Evolutionary conservation across 2,113 vertebrate species (phyloP).

Genomic region (Petromus typicus): DNA sequence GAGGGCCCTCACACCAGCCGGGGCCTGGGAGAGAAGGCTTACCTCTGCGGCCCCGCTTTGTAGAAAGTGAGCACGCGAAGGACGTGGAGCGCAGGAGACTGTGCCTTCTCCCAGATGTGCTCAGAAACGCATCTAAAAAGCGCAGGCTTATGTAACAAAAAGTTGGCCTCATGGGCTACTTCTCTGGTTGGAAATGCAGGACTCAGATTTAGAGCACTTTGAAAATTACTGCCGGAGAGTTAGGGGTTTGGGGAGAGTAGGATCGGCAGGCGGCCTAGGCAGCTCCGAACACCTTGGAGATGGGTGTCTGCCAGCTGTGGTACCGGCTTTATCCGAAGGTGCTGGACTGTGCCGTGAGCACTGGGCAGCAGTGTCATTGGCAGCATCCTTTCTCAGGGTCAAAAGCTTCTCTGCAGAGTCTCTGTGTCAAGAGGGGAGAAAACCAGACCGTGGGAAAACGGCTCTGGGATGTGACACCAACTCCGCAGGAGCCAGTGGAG

Average conservation of each 20-base stretch:
- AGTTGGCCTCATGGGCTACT: neutral
- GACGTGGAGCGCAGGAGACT: no score
- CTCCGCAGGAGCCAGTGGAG: neutral
- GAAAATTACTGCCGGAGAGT: neutral
- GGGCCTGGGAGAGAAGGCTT: no score
- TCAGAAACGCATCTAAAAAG: neutral
- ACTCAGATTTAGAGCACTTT: neutral
- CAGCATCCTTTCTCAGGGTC: neutral
- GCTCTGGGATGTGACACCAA: neutral
- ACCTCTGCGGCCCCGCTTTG: no score
- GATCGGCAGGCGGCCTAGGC: neutral
- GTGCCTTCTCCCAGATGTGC: no score
- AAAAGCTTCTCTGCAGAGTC: neutral
- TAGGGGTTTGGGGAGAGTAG: neutral
- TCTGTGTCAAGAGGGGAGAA: neutral
- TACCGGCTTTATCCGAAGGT: neutral
- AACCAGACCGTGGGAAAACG: neutral
- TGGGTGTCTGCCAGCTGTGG: neutral
- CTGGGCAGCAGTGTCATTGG: neutral
- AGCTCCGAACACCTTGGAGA: neutral
- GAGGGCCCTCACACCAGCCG: no score
- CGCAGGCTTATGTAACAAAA: neutral
- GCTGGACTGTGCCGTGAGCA: neutral
- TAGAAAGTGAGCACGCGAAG: no score
- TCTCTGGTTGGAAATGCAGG: neutral